These are phyloP conservation scores for Amblyornis subalaris DNA, from an alignment of 2,113 vertebrate genomes.

Conservation along the genomic window DNA sequence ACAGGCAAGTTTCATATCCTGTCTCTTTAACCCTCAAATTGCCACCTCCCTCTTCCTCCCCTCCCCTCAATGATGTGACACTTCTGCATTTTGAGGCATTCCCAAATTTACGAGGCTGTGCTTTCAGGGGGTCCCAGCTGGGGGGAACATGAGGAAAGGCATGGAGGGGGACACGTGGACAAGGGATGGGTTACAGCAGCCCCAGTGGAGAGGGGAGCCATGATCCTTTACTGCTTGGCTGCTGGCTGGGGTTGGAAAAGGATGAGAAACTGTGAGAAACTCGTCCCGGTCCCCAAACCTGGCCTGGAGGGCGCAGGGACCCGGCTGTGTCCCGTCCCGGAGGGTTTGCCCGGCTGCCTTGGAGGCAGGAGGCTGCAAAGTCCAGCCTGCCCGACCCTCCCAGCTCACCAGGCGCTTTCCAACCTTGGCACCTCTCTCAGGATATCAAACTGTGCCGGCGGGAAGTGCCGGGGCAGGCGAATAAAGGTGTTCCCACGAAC, in stretches of 20 bases:
- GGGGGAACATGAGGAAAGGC: too few species aligned
- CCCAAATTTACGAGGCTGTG: not conserved
- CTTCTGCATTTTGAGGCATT: not conserved
- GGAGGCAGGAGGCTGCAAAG: not conserved
- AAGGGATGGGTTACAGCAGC: not conserved
- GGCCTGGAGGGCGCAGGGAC: fast-evolving
- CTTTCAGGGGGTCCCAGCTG: not conserved
- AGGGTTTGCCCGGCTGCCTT: not conserved
- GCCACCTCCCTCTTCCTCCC: not conserved
- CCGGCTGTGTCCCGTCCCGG: not conserved
- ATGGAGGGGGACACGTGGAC: not conserved
- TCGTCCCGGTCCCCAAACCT: not conserved
- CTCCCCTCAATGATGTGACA: fast-evolving
- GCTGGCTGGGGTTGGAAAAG: not conserved
- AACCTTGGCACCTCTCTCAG: not conserved
- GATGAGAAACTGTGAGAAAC: not conserved
- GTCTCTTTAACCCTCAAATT: not conserved
- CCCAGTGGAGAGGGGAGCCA: not conserved
- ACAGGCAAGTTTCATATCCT: not conserved
- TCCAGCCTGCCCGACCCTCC: not conserved
- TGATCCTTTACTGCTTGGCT: not conserved
- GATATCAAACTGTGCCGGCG: not conserved
- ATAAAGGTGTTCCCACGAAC: constrained; percentile 19
- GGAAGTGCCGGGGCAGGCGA: not conserved
- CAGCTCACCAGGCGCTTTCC: not conserved